Evolutionary conservation across 2,113 vertebrate species (phyloP).

Genomic region (Pleuronectes platessa): DNA sequence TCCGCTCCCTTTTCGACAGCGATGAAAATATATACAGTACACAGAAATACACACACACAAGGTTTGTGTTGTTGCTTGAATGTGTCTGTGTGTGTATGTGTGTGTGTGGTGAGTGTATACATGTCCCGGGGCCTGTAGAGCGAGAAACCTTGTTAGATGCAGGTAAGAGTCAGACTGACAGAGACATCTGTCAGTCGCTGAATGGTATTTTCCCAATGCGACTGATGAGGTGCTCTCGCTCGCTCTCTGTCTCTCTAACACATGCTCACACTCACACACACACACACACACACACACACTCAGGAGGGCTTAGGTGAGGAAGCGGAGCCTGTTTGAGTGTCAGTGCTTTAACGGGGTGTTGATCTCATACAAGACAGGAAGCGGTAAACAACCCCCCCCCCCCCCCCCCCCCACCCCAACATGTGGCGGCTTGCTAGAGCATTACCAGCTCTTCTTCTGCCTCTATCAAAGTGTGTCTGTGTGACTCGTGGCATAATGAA

Average conservation of each 20-base stretch:
- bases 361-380: conserved; percentile 71
- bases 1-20: conserved; percentile 57
- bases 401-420: conserved; percentile 24
- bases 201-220: conserved; percentile 62
- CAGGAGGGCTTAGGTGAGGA: conserved; percentile 48
- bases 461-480: conserved; percentile 32
- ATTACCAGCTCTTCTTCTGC: conserved; percentile 26
- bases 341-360: conserved; percentile 56
- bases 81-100: conserved; percentile 1
- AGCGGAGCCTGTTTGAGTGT: conserved; percentile 40
- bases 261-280: not conserved
- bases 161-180: conserved; percentile 59
- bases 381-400: conserved; percentile 71
- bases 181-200: conserved; percentile 73
- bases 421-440: conserved; percentile 67
- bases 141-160: conserved; percentile 55
- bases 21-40: conserved; percentile 48
- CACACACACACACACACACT: not conserved
- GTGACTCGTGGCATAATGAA: conserved; percentile 45
- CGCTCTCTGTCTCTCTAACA: not conserved
- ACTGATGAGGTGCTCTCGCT: conserved; percentile 56
- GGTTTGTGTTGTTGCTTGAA: conserved; percentile 1
- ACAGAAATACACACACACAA: conserved; percentile 25
- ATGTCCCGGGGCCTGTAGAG: conserved; percentile 43
- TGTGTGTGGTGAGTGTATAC: conserved; percentile 12